Evolutionary conservation across 2,888 invertebrate species (phyloP), one percentile per base, ranked within the genome.

Genomic region (Tipula unca): DNA sequence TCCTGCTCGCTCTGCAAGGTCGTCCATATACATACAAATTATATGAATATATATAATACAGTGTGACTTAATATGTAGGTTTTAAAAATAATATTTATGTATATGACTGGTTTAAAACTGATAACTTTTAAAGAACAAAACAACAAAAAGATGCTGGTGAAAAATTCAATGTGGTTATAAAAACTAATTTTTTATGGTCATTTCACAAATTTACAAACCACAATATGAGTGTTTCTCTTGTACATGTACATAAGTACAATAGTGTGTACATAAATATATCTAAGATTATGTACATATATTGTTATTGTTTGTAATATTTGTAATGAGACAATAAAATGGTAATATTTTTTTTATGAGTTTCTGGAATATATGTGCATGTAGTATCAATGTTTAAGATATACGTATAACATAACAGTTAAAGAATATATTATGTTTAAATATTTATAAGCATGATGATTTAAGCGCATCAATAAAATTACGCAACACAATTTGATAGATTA

Each of bases 131-230:
- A 69, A 48, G 48, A 48, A 48, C 48, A 48, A 48, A 48, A 39
- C 39, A 48, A 69, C 69, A 25, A 69, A 69, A 25, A 69, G 25
- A 69, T 69, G 69, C 69, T 69, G 69, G 69, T 69, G 69, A 25
- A 69, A 69, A 69, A 69, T 69, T 69, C 69, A 69, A 69, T 69
- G 69, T 25, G 69, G 69, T 69, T 69, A 69, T 69, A 69, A 69
- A 48, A 69, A 69, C 13, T 69, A 69, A 69, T 13, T 69, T 48
- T 69, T 69, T 69, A 69, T 69, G 69, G 20, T 25, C 69, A 69
- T 69, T 25, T 69, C 10, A 69, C 69, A 25, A 69, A 69, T 69
- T 69, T 69, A 69, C 69, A 69, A 69, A 69, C 69, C 69, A 69
- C 69, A 69, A 48, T 10, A 25, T 69, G 69, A 69, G 69, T 69